Evolutionary conservation across 92 coral and sea anemone species (phyloP).

Genomic region (Zoanthus gigantus): DNA sequence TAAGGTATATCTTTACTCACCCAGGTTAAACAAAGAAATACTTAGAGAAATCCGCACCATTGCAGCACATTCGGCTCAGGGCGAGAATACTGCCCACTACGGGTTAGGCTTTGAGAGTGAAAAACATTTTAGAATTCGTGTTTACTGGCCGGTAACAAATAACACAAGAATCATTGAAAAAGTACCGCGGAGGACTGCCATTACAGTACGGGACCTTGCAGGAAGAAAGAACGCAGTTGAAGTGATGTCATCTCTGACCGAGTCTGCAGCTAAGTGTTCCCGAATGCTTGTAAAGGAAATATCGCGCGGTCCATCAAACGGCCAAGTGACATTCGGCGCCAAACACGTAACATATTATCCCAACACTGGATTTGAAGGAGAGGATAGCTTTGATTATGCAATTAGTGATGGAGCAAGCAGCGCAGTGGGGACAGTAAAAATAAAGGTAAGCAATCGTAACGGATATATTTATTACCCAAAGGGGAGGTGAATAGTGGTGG

Average conservation of each 20-base stretch:
- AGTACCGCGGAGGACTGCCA: constrained; percentile 83
- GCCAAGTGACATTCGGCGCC: constrained; percentile 84
- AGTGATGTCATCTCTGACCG: constrained; percentile 81
- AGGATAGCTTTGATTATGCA: constrained; percentile 86
- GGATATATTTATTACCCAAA: too few relatives aligned
- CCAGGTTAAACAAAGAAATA: constrained; percentile 75
- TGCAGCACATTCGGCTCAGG: constrained; percentile 88
- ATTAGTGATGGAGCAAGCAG: constrained; percentile 90
- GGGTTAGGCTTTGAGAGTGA: constrained; percentile 91
- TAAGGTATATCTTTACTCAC: constrained; percentile 84
- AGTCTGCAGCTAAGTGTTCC: constrained; percentile 85
- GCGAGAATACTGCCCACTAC: constrained; percentile 88
- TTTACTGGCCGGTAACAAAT: constrained; percentile 97
- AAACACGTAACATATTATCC: constrained; percentile 98
- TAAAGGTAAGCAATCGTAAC: constrained; percentile 72
- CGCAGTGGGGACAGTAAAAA: constrained; percentile 84
- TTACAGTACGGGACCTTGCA: constrained; percentile 84
- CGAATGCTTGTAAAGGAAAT: constrained; percentile 84
- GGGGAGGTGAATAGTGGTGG: too few relatives aligned
- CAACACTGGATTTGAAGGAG: constrained; percentile 82
- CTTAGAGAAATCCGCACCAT: constrained; percentile 81
- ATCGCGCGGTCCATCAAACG: constrained; percentile 79
- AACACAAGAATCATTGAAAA: constrained; percentile 90
- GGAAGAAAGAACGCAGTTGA: constrained; percentile 87
- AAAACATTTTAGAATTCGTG: constrained; percentile 79